Base-by-base conservation (phyloP, 2,113 vertebrate species). In the Nerophis ophidion region DNA sequence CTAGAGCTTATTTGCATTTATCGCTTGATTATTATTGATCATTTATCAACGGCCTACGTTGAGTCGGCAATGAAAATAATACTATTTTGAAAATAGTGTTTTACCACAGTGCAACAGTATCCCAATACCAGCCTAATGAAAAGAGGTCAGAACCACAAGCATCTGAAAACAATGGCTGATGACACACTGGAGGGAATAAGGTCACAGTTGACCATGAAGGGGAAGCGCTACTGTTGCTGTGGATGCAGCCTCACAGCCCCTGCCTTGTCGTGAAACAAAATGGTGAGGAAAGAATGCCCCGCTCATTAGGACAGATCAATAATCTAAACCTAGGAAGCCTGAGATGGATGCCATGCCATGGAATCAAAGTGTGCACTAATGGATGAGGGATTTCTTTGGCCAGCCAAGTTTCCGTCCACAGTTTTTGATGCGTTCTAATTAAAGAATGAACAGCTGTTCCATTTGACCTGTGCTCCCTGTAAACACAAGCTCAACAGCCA, bases 361-460 rank as follows among this genome's bases (percentile, higher is more conserved):
- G 40, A 44, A 44, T 12, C 40, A 44, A 11, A 44, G 40, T 11
- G 12, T 9, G 40, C 40, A 44, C 38, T 40, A 61, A 17, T 50
- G 48, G 19, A 50, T 7, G 16, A 19, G 50, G 1, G 14, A 33
- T 50, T 63, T 57, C 40, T 33, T 5, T 36, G 0, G 0, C 48
- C 66, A 64, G 66, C 55, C 2, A 17, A 4, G 16, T 61, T 60
- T 63, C 46, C 71, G 61, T 19, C 4, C 15, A 69, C 48, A 8
- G 56, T 48, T 35, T 9, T 69, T 19, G 15, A 48, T 65, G 59
- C 46, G 16, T 44, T 78, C 48, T 72, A 78, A 81, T 71, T 72
- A 58, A 72, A 70, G 68, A 67, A 61, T 48, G 72, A 80, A 73
- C 76, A 81, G 78, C 82, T 83, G 75, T 63, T 80, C 34, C 5